Conservation (phyloP, 2,888 invertebrate genomes). For the Chloroclysta siterata region DNA sequence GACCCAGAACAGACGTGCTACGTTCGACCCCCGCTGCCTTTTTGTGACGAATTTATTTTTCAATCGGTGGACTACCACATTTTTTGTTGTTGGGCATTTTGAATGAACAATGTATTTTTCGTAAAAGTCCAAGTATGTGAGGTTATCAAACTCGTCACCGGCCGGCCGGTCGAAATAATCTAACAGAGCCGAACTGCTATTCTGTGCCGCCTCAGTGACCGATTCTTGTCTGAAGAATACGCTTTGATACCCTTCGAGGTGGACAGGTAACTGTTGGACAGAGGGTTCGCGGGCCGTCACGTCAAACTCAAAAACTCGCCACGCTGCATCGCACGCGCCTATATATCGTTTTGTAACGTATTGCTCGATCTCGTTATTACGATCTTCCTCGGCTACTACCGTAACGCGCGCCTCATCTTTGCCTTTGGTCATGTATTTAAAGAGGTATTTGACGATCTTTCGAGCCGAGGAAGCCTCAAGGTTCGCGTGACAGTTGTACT, state of each 20-base stretch:
- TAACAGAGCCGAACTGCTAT: background rate
- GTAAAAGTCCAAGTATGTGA: conserved; percentile 19
- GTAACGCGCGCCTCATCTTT: conserved; percentile 21
- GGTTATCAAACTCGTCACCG: conserved; percentile 10
- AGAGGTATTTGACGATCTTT: background rate
- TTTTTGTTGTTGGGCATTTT: conserved; percentile 11
- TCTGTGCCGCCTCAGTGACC: background rate
- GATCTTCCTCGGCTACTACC: background rate
- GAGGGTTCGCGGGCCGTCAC: conserved; percentile 20
- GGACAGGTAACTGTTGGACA: conserved; percentile 9
- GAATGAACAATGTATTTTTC: conserved; percentile 13
- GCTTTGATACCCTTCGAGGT: conserved; percentile 12
- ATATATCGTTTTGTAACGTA: conserved; percentile 19
- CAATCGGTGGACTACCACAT: conserved; percentile 1
- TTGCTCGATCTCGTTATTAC: conserved; percentile 10
- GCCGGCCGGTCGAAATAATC: conserved; percentile 19
- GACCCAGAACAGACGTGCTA: conserved; percentile 23
- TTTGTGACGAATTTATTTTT: conserved; percentile 19
- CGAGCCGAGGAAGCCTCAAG: background rate
- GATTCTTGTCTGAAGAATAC: conserved; percentile 12
- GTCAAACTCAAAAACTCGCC: conserved; percentile 19
- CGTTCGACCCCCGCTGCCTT: conserved; percentile 14
- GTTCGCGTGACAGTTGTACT: background rate
- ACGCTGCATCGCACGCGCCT: conserved; percentile 19
- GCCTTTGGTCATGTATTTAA: background rate